These are phyloP conservation scores for Alloscopus bannaensis DNA, from an alignment of 2,888 invertebrate genomes.

Conservation along the genomic window DNA sequence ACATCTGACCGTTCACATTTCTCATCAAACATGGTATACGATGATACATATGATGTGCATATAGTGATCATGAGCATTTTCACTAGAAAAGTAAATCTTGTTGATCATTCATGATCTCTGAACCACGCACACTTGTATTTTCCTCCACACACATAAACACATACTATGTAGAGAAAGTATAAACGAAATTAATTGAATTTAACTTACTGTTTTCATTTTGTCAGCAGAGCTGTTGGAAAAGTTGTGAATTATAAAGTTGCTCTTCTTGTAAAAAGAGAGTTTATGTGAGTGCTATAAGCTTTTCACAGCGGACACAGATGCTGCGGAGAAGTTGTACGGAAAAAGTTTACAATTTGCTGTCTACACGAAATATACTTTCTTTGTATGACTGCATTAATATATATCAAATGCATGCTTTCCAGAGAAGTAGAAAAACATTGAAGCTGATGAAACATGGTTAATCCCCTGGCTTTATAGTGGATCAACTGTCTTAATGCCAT, in stretches of 20 bases:
- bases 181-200: constrained; percentile 29
- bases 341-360: no score
- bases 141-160: background rate
- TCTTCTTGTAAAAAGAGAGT: no score
- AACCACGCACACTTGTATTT: background rate
- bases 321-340: no score
- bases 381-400: no score
- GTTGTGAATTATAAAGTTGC: constrained; percentile 36
- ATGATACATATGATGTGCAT: background rate
- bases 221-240: constrained; percentile 23
- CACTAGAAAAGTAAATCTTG: constrained; percentile 4
- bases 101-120: constrained; percentile 11
- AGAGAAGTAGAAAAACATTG: background rate
- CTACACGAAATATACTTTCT: no score
- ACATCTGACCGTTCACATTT: constrained; percentile 50
- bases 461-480: constrained; percentile 36
- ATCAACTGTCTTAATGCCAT: constrained; percentile 25
- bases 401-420: background rate
- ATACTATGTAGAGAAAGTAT: background rate
- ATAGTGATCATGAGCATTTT: no score
- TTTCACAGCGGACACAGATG: background rate
- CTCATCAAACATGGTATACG: background rate
- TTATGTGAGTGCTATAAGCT: no score
- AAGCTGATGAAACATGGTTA: constrained; percentile 37
- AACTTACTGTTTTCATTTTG: constrained; percentile 23